Evolutionary conservation across 1,140 invertebrate species (phyloP).

Genomic region (Micrasema minimum): DNA sequence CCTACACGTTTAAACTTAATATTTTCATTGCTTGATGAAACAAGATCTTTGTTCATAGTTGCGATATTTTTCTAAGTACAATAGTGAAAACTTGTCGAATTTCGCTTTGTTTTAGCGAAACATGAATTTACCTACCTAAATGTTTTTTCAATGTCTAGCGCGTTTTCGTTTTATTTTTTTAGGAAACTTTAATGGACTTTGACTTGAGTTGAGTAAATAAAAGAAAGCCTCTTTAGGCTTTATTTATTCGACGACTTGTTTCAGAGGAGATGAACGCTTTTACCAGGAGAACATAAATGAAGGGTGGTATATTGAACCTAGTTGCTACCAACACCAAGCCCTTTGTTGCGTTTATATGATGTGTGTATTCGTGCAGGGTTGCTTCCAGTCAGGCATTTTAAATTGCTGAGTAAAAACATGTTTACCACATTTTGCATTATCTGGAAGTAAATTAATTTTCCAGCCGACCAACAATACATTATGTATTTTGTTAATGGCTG

Average conservation of each 20-base stretch:
- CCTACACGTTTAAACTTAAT: too few relatives aligned
- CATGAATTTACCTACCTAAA: not conserved
- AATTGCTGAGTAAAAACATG: constrained; percentile 47
- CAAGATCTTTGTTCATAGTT: too few relatives aligned
- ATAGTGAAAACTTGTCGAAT: too few relatives aligned
- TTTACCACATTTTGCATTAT: constrained; percentile 46
- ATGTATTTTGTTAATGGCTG: too few relatives aligned
- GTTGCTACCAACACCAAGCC: not conserved
- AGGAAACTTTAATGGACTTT: constrained; percentile 42
- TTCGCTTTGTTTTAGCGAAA: too few relatives aligned
- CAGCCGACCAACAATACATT: constrained; percentile 7
- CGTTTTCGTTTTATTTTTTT: constrained; percentile 22
- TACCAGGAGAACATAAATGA: constrained; percentile 36
- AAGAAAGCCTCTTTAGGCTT: constrained; percentile 33
- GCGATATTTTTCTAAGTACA: too few relatives aligned
- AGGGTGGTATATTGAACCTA: constrained; percentile 9
- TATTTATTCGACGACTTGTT: constrained; percentile 36
- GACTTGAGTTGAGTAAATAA: constrained; percentile 31
- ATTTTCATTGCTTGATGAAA: too few relatives aligned
- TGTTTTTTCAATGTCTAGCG: constrained; percentile 16
- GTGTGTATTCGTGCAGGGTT: constrained; percentile 12
- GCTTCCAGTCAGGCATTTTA: constrained; percentile 39
- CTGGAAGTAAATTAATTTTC: constrained; percentile 28
- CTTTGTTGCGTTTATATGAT: constrained; percentile 8
- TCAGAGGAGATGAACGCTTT: constrained; percentile 39